Conservation (phyloP, 53 echinoderm and acorn worm genomes). For the Zoroaster sp. region DNA sequence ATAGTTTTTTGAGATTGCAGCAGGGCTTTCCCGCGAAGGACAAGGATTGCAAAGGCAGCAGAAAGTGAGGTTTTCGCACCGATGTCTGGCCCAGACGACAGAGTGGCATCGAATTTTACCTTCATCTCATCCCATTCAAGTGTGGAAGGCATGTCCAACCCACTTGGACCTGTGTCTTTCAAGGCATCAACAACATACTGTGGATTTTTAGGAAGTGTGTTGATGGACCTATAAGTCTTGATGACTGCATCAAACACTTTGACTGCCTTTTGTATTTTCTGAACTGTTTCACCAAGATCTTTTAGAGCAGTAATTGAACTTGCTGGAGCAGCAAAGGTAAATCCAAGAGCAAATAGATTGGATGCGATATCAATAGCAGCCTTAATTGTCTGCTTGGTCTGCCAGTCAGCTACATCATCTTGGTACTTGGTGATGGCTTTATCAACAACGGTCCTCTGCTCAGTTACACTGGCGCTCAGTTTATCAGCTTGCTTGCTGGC, state of each 20-base stretch:
- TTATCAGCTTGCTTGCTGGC: not conserved
- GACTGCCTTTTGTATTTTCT: slow-evolving; percentile 35
- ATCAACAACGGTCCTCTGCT: slow-evolving; percentile 4
- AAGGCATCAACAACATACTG: slow-evolving; percentile 24
- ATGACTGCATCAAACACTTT: slow-evolving; percentile 11
- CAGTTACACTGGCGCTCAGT: not conserved
- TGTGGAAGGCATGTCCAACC: not conserved
- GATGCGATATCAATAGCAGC: slow-evolving; percentile 29
- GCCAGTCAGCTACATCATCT: slow-evolving; percentile 26
- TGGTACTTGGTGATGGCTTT: not conserved
- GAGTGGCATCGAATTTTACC: slow-evolving; percentile 6
- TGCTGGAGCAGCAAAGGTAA: slow-evolving; percentile 9
- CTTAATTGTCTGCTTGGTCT: slow-evolving; percentile 4
- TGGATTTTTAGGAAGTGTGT: not conserved
- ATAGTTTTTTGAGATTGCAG: slow-evolving; percentile 2
- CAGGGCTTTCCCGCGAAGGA: slow-evolving; percentile 34
- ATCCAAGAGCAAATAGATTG: not conserved
- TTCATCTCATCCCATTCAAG: slow-evolving; percentile 52
- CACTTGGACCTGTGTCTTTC: not conserved
- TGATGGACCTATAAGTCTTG: not conserved
- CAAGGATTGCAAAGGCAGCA: slow-evolving; percentile 16
- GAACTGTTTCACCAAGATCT: slow-evolving; percentile 13
- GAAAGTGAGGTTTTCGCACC: not conserved
- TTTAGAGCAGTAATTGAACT: not conserved
- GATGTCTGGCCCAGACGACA: slow-evolving; percentile 1